Evolutionary conservation across 2,113 vertebrate genomes (phyloP).

Genomic region (Uropsilus gracilis): DNA sequence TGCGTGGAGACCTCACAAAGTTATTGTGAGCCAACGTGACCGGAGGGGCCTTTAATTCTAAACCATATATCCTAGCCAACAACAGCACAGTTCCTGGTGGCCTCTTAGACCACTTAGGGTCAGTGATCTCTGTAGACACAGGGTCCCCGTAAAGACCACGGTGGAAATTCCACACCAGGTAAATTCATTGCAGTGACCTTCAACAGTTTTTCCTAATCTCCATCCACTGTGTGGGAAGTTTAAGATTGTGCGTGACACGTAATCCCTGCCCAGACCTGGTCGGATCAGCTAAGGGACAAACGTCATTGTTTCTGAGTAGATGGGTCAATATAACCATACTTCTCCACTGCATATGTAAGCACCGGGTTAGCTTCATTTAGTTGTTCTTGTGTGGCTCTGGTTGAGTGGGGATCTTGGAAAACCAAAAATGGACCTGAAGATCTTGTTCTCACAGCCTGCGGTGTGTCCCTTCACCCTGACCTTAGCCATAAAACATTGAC

Average conservation of each 20-base stretch:
- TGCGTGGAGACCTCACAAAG: background rate
- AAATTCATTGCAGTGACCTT: background rate
- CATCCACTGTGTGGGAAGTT: background rate
- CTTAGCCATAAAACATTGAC: background rate
- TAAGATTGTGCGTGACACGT: background rate
- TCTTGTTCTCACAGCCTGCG: background rate
- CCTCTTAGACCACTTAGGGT: background rate
- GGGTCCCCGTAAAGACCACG: background rate
- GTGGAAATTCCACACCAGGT: background rate
- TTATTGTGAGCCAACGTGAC: background rate
- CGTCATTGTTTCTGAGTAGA: background rate
- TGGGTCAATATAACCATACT: background rate
- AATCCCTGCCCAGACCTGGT: background rate
- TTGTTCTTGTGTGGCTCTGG: background rate
- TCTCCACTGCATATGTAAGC: background rate
- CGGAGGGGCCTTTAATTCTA: background rate
- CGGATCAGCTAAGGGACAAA: background rate
- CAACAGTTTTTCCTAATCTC: background rate
- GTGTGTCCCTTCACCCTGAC: background rate
- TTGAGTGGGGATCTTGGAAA: background rate
- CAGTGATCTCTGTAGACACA: background rate
- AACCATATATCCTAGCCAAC: accelerated
- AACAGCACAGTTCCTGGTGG: background rate
- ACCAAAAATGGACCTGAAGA: background rate
- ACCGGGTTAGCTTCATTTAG: background rate